Conservation (phyloP, 37 sponge, comb jelly and placozoan genomes). For the Axinella damicornis region DNA sequence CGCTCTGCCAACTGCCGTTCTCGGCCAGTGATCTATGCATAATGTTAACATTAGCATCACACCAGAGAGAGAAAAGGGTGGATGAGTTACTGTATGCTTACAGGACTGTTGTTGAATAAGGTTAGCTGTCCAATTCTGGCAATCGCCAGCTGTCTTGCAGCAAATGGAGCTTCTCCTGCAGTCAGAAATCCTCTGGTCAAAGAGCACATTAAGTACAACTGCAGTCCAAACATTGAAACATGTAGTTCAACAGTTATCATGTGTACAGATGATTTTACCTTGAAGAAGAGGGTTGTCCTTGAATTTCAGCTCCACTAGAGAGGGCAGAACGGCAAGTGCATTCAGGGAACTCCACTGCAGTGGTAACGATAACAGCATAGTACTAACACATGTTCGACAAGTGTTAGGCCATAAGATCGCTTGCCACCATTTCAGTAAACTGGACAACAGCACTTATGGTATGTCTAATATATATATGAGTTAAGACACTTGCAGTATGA, state of each 20-base stretch:
- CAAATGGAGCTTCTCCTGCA: constrained; percentile 45
- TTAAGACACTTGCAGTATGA: no score
- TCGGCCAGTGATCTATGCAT: constrained; percentile 29
- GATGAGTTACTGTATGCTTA: constrained; percentile 33
- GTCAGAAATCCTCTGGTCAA: not conserved
- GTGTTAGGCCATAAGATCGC: not conserved
- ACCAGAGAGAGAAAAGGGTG: no score
- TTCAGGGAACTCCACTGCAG: constrained; percentile 73
- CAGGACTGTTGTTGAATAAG: constrained; percentile 71
- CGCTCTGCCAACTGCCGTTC: constrained; percentile 80
- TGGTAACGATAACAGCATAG: not conserved
- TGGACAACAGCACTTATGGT: no score
- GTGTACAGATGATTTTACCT: constrained; percentile 31
- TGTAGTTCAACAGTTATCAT: no score
- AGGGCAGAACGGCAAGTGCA: constrained; percentile 37
- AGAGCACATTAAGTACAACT: not conserved
- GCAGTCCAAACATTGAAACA: not conserved
- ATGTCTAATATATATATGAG: no score
- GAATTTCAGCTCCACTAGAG: constrained; percentile 75
- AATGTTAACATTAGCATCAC: no score
- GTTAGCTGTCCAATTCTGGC: constrained; percentile 60
- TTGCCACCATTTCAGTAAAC: no score
- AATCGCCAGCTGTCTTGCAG: constrained; percentile 72
- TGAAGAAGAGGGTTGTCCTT: constrained; percentile 68
- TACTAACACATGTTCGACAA: not conserved